Evolutionary conservation across 2,888 invertebrate species (phyloP), one percentile per base, ranked within the genome.

Genomic region (Drosophila subsilvestris): DNA sequence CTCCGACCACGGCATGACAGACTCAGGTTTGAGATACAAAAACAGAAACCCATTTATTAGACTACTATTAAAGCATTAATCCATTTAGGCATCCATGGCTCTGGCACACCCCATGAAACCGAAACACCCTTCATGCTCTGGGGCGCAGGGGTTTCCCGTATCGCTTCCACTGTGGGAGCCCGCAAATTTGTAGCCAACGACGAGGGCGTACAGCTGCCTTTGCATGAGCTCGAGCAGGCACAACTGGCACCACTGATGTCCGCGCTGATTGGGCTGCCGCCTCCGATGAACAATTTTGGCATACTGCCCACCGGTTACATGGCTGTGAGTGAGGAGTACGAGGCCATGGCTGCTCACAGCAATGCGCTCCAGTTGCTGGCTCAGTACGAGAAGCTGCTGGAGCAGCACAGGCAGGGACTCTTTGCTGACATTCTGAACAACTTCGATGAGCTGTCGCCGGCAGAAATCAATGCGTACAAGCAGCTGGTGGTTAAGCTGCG

Each of bases 1-100:
- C 9, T 95, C 99, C 8, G 99, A 99, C 92, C 99, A 99, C 93
- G 99, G 99, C 67, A 99, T 99, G 99, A 99, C 99, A 14, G 96
- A 99, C 92, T 98, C 98, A 96, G 99, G 99, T 91, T 51, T 49
- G 51, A 8, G 12, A 32, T 37, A 0, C 7, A n/a, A 0, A 1
- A 5, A n/a, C 3, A 37, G 7, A n/a, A 37, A 2, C 14, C 37
- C 2, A 37, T 37, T 37, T 37, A 37, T n/a, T 37, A 7, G 2
- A 18, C 20, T 27, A 25, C 6, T 10, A 3, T 17, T 18, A n/a
- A 32, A 37, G 37, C 7, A 29, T n/a, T 10, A 1, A 17, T n/a
- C 14, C 37, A 53, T 43, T 0, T 77, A 96, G 96, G 96, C 49
- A 98, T 98, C 0, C 99, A 99, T 93, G 99, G 99, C 9, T 95